Evolutionary conservation across 1,140 invertebrate genomes (phyloP).

Genomic region (Polypedilum pembai): DNA sequence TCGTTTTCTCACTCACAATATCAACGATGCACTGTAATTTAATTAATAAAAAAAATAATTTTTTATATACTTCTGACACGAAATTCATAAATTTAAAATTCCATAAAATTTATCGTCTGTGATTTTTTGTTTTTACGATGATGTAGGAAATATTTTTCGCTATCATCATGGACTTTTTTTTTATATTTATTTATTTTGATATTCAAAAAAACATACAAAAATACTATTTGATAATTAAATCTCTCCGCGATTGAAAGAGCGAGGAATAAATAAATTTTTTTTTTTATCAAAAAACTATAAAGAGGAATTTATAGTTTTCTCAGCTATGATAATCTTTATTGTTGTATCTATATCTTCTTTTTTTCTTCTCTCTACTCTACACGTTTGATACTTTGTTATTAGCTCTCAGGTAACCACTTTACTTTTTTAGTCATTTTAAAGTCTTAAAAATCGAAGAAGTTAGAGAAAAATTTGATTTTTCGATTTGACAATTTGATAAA

Average conservation of each 20-base stretch:
- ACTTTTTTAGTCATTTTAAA: no score
- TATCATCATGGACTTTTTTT: background rate
- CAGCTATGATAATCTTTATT: constrained; percentile 18
- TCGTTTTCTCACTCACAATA: background rate
- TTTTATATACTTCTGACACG: constrained; percentile 11
- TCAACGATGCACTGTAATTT: constrained; percentile 20
- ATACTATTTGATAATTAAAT: constrained; percentile 14
- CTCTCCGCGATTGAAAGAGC: background rate
- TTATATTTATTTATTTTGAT: background rate
- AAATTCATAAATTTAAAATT: constrained; percentile 20
- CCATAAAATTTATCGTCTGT: constrained; percentile 12
- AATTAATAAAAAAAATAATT: constrained; percentile 26
- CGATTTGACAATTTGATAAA: no score
- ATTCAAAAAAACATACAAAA: constrained; percentile 5
- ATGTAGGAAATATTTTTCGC: constrained; percentile 12
- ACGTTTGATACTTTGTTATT: no score
- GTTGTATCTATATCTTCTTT: background rate
- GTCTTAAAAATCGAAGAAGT: no score
- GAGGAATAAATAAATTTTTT: background rate
- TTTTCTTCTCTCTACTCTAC: no score
- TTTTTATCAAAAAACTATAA: constrained; percentile 10
- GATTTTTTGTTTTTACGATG: constrained; percentile 5
- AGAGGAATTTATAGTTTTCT: constrained; percentile 14
- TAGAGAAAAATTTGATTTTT: no score
- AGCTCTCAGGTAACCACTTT: no score